Evolutionary conservation across 2,888 invertebrate genomes (phyloP), one percentile per base, ranked within the genome.

Genomic region (Meteorus colon): DNA sequence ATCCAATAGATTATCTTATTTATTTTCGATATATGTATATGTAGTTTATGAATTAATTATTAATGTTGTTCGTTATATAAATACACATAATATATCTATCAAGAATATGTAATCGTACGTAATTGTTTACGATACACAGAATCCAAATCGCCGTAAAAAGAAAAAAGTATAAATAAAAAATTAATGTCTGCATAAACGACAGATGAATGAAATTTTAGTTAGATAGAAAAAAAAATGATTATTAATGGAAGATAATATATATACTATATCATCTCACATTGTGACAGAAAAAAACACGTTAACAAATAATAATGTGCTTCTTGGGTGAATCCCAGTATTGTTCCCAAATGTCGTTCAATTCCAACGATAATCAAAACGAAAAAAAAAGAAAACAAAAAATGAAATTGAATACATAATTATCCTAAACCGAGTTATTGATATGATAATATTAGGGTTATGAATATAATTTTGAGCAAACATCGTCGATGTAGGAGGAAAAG

Each of bases 11-110:
- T 80, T 85, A 83, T 86, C 86, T 88, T 84, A 86, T 88, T 88
- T 88, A 87, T 87, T 87, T 85, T 87, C 84, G 79, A 82, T 83
- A 83, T 82, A 82, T 85, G 81, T 80, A 81, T 82, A 77, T 86
- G 86, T 65, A 85, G 82, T 83, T 82, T 84, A 86, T 78, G 81
- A 84, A 37, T 80, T 85, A 85, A 87, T 84, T 80, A 84, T 88
- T 83, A 85, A 88, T 88, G 87, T 88, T 88, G 84, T 86, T 85
- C 84, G 86, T 86, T 86, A 84, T 82, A 82, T 65, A 74, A 59
- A 72, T 73, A 74, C 73, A 79, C 73, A 78, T 73, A 24, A 60
- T 37, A 45, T 72, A 68, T 68, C 51, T 51, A 68, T 51, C 16
- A 27, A 16, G 55, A 55, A 69, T 55, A 48, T 69, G 41, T 67